Conservation (phyloP, 2,888 invertebrate genomes). For the Molorchus minor region DNA sequence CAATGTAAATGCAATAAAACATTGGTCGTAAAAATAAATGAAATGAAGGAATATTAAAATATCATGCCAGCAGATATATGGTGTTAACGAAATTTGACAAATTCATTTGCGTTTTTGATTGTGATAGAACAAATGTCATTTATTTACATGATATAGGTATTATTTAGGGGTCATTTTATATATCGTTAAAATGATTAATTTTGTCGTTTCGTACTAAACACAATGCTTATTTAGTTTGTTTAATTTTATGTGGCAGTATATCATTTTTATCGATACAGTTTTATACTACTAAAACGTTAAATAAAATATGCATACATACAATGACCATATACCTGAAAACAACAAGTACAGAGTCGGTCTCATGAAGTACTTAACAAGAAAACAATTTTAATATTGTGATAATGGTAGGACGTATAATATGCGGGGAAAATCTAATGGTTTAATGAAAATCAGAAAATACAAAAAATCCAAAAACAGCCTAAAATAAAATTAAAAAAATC, state of each 20-base stretch:
- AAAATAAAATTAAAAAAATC: no score
- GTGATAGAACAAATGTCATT: not conserved
- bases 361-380: no score
- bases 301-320: no score
- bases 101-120: not conserved
- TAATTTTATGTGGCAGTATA: not conserved
- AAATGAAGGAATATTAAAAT: not conserved
- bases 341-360: no score
- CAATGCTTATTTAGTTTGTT: not conserved
- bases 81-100: not conserved
- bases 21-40: not conserved
- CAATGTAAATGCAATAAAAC: no score
- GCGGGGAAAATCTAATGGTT: no score
- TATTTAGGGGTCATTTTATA: not conserved
- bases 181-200: slow-evolving; percentile 2
- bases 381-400: no score
- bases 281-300: not conserved
- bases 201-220: not conserved
- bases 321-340: no score
- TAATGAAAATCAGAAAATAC: no score
- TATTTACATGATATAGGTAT: not conserved
- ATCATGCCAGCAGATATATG: no score
- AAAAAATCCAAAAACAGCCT: no score
- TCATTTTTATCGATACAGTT: not conserved
- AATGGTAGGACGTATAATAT: no score